Conservation (phyloP, 2,797 vertebrate species). For the Scarus forsteni region DNA sequence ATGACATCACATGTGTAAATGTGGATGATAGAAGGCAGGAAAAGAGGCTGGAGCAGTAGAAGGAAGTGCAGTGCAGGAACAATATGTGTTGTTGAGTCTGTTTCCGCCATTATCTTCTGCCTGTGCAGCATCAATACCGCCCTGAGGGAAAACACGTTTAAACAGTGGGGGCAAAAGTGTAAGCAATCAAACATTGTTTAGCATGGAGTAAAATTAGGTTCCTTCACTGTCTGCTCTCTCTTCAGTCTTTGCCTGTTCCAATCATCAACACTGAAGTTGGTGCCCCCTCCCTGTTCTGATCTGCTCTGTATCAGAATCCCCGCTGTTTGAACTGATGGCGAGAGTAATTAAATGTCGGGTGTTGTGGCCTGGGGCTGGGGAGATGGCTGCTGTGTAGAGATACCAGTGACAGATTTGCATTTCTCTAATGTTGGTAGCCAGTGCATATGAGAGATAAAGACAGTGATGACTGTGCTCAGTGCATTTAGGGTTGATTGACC, state of each 20-base stretch:
- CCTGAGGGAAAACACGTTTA: constrained; percentile 32
- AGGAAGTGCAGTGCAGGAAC: constrained; percentile 6
- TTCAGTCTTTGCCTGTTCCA: constrained; percentile 28
- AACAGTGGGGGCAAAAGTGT: constrained; percentile 30
- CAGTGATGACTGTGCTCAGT: constrained; percentile 8
- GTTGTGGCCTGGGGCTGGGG: constrained; percentile 45
- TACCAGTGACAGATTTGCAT: constrained; percentile 50
- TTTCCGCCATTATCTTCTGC: constrained; percentile 21
- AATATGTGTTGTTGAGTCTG: constrained; percentile 24
- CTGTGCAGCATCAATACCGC: constrained; percentile 5
- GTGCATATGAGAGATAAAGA: constrained; percentile 14
- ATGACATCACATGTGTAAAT: constrained; percentile 29
- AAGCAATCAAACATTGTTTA: constrained; percentile 56
- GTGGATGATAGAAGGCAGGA: background rate
- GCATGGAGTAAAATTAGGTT: constrained; percentile 52
- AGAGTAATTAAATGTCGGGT: constrained; percentile 71
- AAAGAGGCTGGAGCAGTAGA: constrained; percentile 24
- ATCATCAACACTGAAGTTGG: constrained; percentile 35
- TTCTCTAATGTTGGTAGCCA: constrained; percentile 28
- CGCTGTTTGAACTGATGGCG: constrained; percentile 60
- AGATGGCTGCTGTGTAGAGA: constrained; percentile 45
- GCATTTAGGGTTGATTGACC: constrained; percentile 7
- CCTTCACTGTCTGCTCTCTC: constrained; percentile 8
- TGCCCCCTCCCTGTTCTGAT: constrained; percentile 33
- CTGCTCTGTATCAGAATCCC: constrained; percentile 50